Percentiles rank a stretch among this genome's conserved stretches.
Conservation (phyloP, 2,113 vertebrate genomes). For the Nematolebias whitei region DNA sequence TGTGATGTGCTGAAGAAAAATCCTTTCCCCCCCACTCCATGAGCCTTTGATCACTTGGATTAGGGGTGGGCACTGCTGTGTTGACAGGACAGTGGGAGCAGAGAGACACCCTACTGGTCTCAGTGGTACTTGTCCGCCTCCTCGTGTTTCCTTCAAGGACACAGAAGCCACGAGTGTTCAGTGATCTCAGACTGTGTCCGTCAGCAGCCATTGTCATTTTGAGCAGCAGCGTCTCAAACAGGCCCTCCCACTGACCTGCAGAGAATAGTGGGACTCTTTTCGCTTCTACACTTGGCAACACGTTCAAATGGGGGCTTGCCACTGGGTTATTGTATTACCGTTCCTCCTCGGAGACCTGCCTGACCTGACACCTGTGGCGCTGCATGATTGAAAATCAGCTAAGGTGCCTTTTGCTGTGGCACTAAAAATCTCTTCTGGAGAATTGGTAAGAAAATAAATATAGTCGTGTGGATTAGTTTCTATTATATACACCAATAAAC, state of each 20-base stretch:
- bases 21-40: constrained; percentile 3
- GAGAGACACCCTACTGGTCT: constrained; percentile 61
- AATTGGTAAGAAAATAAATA: constrained; percentile 55
- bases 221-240: constrained; percentile 59
- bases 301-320: constrained; percentile 72
- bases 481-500: constrained; percentile 23
- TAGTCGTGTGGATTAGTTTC: constrained; percentile 30
- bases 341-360: constrained; percentile 59
- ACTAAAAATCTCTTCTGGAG: constrained; percentile 62
- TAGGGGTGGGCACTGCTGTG: constrained; percentile 37
- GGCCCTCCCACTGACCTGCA: constrained; percentile 62
- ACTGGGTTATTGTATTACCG: constrained; percentile 76
- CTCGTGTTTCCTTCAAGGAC: constrained; percentile 70
- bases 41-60: constrained; percentile 52
- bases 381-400: constrained; percentile 74
- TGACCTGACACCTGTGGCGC: constrained; percentile 71
- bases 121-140: constrained; percentile 63
- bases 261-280: constrained; percentile 69
- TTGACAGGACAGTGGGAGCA: constrained; percentile 54
- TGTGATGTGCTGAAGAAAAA: constrained; percentile 2
- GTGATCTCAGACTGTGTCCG: constrained; percentile 53
- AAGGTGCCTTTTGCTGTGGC: constrained; percentile 51
- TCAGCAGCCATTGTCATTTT: constrained; percentile 66
- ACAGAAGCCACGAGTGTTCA: constrained; percentile 60
- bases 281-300: constrained; percentile 69